Percentiles rank a stretch among this genome's conserved stretches.
Evolutionary conservation across 2,888 invertebrate genomes (phyloP).

Genomic region (Diabrotica balteata): DNA sequence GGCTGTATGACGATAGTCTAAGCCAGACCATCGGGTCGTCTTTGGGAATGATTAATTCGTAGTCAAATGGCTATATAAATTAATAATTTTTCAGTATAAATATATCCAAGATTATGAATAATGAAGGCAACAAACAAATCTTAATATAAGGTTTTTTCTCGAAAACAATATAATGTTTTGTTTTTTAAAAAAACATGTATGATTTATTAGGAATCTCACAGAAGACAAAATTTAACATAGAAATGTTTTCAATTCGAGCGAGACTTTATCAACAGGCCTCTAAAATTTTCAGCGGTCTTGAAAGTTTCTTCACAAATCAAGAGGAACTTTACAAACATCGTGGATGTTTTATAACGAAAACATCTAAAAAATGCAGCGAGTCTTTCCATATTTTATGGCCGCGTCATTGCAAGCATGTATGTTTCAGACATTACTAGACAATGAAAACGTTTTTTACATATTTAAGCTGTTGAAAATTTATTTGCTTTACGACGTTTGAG

Average conservation of each 20-base stretch:
- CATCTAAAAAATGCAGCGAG: slow-evolving; percentile 22
- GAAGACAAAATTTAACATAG: slow-evolving; percentile 6
- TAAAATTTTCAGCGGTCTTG: slow-evolving; percentile 25
- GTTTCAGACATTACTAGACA: slow-evolving; percentile 19
- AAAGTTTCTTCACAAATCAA: slow-evolving; percentile 29
- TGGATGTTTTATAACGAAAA: slow-evolving; percentile 25
- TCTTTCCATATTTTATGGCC: slow-evolving; percentile 20
- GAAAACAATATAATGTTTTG: no score
- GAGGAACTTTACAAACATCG: slow-evolving; percentile 23
- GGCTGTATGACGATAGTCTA: no score
- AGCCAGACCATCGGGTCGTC: no score
- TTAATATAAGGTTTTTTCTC: no score
- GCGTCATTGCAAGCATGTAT: slow-evolving; percentile 23
- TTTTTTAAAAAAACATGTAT: no score
- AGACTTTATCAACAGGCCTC: slow-evolving; percentile 10
- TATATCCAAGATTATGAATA: no score
- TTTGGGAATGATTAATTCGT: no score
- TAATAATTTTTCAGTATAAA: no score
- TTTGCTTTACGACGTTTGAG: neutral
- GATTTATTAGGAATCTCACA: no score
- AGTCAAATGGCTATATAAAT: no score
- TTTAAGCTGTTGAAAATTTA: neutral
- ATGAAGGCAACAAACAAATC: no score
- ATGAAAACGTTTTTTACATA: slow-evolving; percentile 19
- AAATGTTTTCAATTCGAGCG: neutral